Percentiles rank a stretch among this genome's conserved stretches.
Evolutionary conservation across 2,113 vertebrate species (phyloP).

Genomic region (Ageneiosus marmoratus): DNA sequence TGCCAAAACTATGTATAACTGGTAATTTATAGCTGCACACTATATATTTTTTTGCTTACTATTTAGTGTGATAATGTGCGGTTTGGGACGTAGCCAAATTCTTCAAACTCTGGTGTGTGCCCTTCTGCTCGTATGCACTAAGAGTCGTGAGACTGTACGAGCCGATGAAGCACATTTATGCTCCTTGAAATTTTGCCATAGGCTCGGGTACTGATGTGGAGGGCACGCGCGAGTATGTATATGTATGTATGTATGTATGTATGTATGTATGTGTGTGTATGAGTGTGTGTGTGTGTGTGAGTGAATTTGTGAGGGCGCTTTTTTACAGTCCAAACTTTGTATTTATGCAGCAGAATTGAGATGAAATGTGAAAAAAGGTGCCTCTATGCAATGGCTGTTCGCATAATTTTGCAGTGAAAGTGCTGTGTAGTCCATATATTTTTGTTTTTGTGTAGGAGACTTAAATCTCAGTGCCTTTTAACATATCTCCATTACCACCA

Average conservation of each 20-base stretch:
- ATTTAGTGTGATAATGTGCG: conserved; percentile 13
- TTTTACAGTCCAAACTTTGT: conserved; percentile 52
- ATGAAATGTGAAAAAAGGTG: conserved; percentile 67
- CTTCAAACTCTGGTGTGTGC: conserved; percentile 61
- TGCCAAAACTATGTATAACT: background rate
- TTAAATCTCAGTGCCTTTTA: conserved; percentile 46
- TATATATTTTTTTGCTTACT: conserved; percentile 1
- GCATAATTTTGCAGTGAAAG: conserved; percentile 53
- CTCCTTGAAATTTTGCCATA: conserved; percentile 47
- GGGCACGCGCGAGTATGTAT: conserved; percentile 42
- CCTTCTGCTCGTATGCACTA: conserved; percentile 64
- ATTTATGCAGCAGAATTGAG: conserved; percentile 59
- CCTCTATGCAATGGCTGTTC: conserved; percentile 64
- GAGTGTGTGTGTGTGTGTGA: background rate
- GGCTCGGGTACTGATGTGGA: conserved; percentile 62
- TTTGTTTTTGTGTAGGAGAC: conserved; percentile 18
- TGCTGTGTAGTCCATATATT: conserved; percentile 38
- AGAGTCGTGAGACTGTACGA: conserved; percentile 51
- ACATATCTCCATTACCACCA: conserved; percentile 46
- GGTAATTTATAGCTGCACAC: background rate
- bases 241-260: background rate
- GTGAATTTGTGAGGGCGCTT: background rate
- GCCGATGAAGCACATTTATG: conserved; percentile 59
- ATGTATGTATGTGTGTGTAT: background rate
- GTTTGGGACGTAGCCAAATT: conserved; percentile 25